Percentiles rank a stretch among this genome's conserved stretches.
Evolutionary conservation across 2,888 invertebrate genomes (phyloP).

Genomic region (Athalia rosae): DNA sequence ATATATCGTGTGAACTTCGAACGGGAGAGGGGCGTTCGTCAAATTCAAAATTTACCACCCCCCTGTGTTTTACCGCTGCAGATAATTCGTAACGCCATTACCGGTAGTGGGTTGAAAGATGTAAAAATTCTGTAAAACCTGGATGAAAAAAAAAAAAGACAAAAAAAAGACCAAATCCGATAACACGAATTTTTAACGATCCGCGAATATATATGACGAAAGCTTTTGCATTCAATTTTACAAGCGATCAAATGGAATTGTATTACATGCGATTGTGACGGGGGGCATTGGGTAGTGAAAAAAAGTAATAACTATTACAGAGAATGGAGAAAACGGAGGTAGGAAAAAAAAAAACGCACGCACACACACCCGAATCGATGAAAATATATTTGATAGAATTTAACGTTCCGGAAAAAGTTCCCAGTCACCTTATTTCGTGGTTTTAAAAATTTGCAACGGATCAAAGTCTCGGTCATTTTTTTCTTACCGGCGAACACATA

Average conservation of each 20-base stretch:
- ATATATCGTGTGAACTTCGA: not conserved
- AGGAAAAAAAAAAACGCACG: no score
- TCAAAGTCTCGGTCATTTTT: not conserved
- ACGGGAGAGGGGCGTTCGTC: not conserved
- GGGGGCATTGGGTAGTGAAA: not conserved
- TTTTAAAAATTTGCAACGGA: slow-evolving; percentile 16
- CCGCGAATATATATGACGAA: not conserved
- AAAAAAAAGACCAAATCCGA: not conserved
- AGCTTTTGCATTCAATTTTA: not conserved
- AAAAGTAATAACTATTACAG: slow-evolving; percentile 17
- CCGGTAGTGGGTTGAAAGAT: no score
- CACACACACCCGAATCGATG: no score
- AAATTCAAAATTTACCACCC: no score
- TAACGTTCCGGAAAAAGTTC: slow-evolving; percentile 28
- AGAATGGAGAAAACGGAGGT: not conserved
- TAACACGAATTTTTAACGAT: not conserved
- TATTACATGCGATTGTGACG: not conserved
- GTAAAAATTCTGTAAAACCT: no score
- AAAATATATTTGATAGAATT: slow-evolving; percentile 39
- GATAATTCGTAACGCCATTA: no score
- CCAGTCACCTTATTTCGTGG: slow-evolving; percentile 9
- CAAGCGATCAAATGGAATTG: not conserved
- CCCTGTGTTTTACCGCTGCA: no score
- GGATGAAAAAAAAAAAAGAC: not conserved
- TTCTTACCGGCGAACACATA: not conserved